phyloP scores from a whole-genome alignment of 2,888 invertebrate species.

The Ischnura elegans region DNA sequence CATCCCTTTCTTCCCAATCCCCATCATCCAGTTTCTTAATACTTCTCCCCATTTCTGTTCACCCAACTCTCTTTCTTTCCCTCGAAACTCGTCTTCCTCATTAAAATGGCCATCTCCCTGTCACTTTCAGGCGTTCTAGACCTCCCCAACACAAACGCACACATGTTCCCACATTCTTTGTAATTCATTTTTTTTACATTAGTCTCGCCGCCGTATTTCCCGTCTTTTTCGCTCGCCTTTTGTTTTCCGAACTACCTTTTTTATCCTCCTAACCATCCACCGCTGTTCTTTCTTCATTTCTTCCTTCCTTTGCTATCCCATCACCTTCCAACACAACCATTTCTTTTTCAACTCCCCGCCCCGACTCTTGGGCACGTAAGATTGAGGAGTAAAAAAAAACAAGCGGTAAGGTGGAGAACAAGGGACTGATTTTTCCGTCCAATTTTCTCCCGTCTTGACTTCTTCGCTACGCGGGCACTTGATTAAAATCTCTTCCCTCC shows the following conservation, averaged over 20 bases:
- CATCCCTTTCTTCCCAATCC: not conserved
- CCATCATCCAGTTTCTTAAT: not conserved
- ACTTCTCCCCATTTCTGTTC: not conserved
- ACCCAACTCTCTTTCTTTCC: not conserved
- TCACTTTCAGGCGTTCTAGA: not conserved
- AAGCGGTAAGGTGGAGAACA: not conserved
- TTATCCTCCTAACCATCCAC: not conserved
- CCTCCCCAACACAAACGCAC: not conserved
- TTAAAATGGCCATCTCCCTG: slow-evolving; percentile 34
- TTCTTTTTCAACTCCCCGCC: not conserved
- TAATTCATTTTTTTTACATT: slow-evolving; percentile 14
- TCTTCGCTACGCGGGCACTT: slow-evolving; percentile 20
- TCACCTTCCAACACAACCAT: slow-evolving; percentile 3
- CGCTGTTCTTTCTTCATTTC: not conserved
- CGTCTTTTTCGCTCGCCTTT: not conserved
- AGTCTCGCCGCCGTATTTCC: slow-evolving; percentile 17
- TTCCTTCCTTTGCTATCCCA: not conserved
- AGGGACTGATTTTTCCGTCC: slow-evolving; percentile 15
- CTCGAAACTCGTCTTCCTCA: not conserved
- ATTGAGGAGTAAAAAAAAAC: not conserved
- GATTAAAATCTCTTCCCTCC: not conserved
- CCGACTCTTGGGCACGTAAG: not conserved
- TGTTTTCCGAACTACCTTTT: not conserved
- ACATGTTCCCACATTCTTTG: not conserved
- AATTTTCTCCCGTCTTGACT: slow-evolving; percentile 31